phyloP scores from a whole-genome alignment of 2,113 vertebrate species.

The Aspiorhynchus laticeps region DNA sequence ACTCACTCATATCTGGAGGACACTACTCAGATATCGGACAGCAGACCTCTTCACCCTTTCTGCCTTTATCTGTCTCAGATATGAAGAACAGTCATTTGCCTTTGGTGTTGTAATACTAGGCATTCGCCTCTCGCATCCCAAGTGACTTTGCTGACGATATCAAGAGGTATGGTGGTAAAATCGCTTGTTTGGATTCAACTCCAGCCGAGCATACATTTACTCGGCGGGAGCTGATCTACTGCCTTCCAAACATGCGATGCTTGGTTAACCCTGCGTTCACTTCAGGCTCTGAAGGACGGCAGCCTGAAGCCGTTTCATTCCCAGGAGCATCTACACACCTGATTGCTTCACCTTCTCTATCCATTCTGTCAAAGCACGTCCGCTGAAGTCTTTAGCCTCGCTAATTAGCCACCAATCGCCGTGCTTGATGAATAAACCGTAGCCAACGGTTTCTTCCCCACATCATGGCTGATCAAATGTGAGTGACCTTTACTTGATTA shows the following conservation, averaged over 20 bases:
- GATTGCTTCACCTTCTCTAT: constrained; percentile 41
- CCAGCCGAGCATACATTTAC: constrained; percentile 5
- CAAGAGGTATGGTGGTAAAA: background rate
- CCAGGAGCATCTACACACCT: constrained; percentile 30
- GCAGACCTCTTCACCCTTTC: constrained; percentile 13
- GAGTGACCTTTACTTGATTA: constrained; percentile 49
- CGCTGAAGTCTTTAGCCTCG: background rate
- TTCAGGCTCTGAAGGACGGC: background rate
- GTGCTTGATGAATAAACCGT: constrained; percentile 54
- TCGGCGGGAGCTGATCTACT: constrained; percentile 4
- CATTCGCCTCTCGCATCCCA: background rate
- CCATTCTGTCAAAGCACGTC: background rate
- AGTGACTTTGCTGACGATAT: constrained; percentile 13
- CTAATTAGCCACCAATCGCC: constrained; percentile 52
- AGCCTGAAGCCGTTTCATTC: background rate
- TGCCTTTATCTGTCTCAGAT: constrained; percentile 4
- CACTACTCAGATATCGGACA: background rate
- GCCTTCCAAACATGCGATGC: background rate
- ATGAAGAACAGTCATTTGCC: background rate
- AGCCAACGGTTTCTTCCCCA: constrained; percentile 36
- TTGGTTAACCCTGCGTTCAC: constrained; percentile 39
- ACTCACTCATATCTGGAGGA: background rate
- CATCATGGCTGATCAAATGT: constrained; percentile 27
- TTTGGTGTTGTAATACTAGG: constrained; percentile 3
- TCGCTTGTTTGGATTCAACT: background rate